Evolutionary conservation across 2,797 vertebrate genomes (phyloP).

Genomic region (Alauda arvensis): DNA sequence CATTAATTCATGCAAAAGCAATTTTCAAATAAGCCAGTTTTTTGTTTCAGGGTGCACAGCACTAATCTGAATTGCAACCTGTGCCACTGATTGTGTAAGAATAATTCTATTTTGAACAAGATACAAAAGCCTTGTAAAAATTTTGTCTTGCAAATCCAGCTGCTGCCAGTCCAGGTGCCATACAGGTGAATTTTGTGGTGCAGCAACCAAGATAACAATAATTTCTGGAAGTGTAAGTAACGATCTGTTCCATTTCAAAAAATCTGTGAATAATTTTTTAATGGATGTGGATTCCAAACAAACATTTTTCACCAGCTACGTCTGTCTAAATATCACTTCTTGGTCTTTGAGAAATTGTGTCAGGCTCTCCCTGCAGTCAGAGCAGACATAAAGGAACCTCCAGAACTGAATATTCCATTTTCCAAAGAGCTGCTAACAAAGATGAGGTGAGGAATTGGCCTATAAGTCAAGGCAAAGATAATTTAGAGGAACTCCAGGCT

Average conservation of each 20-base stretch:
- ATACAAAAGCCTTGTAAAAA: not conserved
- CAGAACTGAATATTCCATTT: not conserved
- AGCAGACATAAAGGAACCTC: not conserved
- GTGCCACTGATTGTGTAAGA: not conserved
- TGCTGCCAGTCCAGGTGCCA: not conserved
- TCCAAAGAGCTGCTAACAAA: not conserved
- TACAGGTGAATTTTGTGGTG: not conserved
- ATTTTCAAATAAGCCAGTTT: not conserved
- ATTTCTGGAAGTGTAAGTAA: not conserved
- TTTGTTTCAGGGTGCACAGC: accelerated
- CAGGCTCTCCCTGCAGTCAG: not conserved
- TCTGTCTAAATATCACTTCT: not conserved
- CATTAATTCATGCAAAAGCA: not conserved
- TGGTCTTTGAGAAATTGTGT: not conserved
- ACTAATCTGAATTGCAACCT: not conserved
- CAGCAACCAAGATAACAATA: not conserved
- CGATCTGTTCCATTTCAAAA: not conserved
- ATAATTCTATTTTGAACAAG: not conserved
- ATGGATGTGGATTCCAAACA: not conserved
- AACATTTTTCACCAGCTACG: not conserved
- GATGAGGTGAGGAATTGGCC: not conserved
- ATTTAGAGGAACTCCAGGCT: not conserved
- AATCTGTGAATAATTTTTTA: not conserved
- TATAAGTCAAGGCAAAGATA: not conserved
- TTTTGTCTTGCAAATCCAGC: not conserved